These are phyloP conservation scores for Leptobrachium leishanense DNA, from an alignment of 2,113 vertebrate species.

Conservation along the genomic window DNA sequence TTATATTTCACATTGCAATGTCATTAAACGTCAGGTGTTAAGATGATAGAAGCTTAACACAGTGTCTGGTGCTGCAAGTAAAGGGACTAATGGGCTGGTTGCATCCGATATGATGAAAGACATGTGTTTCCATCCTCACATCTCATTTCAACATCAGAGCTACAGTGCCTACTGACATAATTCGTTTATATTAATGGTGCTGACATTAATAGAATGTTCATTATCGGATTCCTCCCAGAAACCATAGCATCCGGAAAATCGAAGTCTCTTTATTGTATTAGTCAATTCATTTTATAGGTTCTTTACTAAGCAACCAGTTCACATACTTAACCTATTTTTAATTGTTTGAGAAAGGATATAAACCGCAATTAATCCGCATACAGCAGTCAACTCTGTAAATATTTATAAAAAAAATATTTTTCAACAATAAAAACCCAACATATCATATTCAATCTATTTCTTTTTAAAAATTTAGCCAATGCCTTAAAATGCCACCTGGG, in stretches of 20 bases:
- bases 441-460: too few species aligned
- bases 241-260: not conserved
- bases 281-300: too few species aligned
- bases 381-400: too few species aligned
- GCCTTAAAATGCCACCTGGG: too few species aligned
- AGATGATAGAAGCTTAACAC: conserved; percentile 35
- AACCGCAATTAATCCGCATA: too few species aligned
- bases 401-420: too few species aligned
- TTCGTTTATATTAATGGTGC: conserved; percentile 20
- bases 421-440: too few species aligned
- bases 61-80: conserved; percentile 23
- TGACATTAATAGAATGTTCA: too few species aligned
- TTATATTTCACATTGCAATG: conserved; percentile 27
- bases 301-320: too few species aligned
- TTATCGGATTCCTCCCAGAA: not conserved
- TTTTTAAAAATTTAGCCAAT: too few species aligned
- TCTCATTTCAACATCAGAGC: conserved; percentile 5
- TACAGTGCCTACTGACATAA: conserved; percentile 9
- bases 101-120: conserved; percentile 19
- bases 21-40: conserved; percentile 35
- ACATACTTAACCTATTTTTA: not conserved
- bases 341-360: not conserved
- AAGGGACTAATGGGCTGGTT: conserved; percentile 12
- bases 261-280: too few species aligned
- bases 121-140: not conserved